phyloP scores from a whole-genome alignment of 2,888 invertebrate genomes.

The Stenchaetothrips biformis region DNA sequence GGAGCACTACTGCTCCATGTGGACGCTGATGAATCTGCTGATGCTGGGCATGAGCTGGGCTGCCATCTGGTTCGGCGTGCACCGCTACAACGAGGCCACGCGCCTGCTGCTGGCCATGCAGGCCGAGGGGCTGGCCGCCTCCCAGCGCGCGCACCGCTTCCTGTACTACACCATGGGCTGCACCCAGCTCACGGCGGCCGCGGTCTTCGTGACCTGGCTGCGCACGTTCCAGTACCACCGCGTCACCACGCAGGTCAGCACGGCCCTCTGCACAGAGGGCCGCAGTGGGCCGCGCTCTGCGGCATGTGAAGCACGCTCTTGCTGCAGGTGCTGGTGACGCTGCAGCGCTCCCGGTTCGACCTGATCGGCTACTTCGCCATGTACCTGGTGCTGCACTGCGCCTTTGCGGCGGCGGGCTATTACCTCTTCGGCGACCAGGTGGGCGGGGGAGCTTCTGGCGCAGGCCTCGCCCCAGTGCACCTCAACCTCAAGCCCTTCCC shows the following conservation, averaged over 20 bases:
- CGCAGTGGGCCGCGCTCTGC: too few relatives aligned
- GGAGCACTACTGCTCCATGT: neutral
- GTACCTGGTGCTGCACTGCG: slow-evolving; percentile 13
- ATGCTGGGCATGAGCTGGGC: neutral
- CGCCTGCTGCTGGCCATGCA: slow-evolving; percentile 9
- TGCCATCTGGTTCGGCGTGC: neutral
- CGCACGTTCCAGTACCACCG: slow-evolving; percentile 22
- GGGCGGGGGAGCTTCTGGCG: neutral
- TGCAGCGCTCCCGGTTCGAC: slow-evolving; percentile 3
- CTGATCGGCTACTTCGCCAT: neutral
- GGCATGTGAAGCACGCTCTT: too few relatives aligned
- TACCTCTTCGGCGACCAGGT: slow-evolving; percentile 14
- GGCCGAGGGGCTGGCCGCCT: slow-evolving; percentile 9
- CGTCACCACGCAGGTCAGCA: slow-evolving; percentile 13
- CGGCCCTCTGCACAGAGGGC: neutral
- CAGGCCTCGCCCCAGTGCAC: too few relatives aligned
- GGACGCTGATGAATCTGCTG: neutral
- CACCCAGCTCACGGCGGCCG: neutral
- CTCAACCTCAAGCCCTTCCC: neutral
- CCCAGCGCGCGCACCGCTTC: neutral
- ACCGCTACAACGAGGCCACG: neutral
- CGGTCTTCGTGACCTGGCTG: neutral
- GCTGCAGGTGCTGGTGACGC: slow-evolving; percentile 13
- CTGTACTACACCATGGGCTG: neutral
- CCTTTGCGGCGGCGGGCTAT: slow-evolving; percentile 7